Percentiles rank a stretch among this genome's conserved stretches.
phyloP scores from a whole-genome alignment of 2,113 vertebrate genomes.

The Dascyllus trimaculatus region DNA sequence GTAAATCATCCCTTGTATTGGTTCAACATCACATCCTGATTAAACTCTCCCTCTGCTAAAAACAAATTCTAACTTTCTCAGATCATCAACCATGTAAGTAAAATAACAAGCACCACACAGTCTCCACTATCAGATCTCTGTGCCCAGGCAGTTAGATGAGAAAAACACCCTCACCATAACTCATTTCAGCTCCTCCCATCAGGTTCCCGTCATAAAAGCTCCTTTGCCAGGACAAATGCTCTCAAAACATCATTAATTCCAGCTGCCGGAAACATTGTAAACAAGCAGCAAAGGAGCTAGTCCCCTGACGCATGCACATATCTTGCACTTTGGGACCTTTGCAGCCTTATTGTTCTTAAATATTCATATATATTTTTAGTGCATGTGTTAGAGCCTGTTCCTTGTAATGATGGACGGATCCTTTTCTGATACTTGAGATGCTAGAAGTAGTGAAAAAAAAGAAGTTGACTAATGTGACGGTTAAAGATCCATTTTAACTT shows the following conservation, averaged over 20 bases:
- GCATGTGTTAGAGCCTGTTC: no score
- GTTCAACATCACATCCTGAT: no score
- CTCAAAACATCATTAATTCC: background rate
- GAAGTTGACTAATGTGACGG: background rate
- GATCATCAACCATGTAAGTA: background rate
- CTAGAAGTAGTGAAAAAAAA: no score
- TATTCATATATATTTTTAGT: background rate
- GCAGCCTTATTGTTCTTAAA: background rate
- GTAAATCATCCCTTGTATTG: no score
- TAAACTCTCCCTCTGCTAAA: no score
- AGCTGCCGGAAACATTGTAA: background rate
- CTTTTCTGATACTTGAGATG: no score
- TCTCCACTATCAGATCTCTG: background rate
- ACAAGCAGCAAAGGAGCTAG: background rate
- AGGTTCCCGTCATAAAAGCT: background rate
- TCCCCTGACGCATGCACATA: background rate
- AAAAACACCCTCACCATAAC: background rate
- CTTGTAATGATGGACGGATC: no score
- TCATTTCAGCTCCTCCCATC: background rate
- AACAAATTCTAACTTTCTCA: no score
- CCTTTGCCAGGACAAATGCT: background rate
- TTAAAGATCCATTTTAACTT: constrained; percentile 1
- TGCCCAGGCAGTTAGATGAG: background rate
- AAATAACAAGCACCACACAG: background rate
- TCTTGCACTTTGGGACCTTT: background rate